A percentile compares a stretch with the other conserved stretches of the same genome.
Conservation (phyloP, 1,140 invertebrate genomes). For the Charaxes varanes region DNA sequence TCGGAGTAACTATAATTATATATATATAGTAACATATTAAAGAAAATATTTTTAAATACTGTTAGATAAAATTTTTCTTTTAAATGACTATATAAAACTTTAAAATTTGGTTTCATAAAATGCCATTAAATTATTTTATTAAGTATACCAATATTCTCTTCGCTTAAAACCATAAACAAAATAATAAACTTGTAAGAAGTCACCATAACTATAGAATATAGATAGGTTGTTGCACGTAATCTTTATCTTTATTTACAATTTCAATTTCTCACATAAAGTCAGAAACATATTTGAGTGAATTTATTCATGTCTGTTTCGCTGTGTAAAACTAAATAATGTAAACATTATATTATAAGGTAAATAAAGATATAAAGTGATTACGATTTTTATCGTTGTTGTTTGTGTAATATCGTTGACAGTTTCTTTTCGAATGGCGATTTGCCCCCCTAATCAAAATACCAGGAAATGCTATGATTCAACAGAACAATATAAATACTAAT, state of each 20-base stretch:
- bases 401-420: conserved; percentile 62
- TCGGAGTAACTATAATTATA: too few species aligned
- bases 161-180: too few species aligned
- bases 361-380: conserved; percentile 22
- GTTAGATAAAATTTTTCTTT: too few species aligned
- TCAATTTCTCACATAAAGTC: too few species aligned
- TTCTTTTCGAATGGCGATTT: conserved; percentile 68
- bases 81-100: too few species aligned
- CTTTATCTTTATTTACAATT: conserved; percentile 70
- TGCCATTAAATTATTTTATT: too few species aligned
- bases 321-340: conserved; percentile 44
- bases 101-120: too few species aligned
- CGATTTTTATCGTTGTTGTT: conserved; percentile 45
- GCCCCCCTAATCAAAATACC: conserved; percentile 66
- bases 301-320: conserved; percentile 21
- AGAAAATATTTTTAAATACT: too few species aligned
- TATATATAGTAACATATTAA: too few species aligned
- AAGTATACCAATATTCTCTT: too few species aligned
- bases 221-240: conserved; percentile 67
- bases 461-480: conserved; percentile 75
- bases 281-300: conserved; percentile 41
- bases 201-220: conserved; percentile 2
- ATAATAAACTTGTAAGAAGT: background rate
- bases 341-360: conserved; percentile 40
- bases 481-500: conserved; percentile 45